Base-by-base conservation (phyloP, 1,140 invertebrate genomes). In the Papilio xuthus region DNA sequence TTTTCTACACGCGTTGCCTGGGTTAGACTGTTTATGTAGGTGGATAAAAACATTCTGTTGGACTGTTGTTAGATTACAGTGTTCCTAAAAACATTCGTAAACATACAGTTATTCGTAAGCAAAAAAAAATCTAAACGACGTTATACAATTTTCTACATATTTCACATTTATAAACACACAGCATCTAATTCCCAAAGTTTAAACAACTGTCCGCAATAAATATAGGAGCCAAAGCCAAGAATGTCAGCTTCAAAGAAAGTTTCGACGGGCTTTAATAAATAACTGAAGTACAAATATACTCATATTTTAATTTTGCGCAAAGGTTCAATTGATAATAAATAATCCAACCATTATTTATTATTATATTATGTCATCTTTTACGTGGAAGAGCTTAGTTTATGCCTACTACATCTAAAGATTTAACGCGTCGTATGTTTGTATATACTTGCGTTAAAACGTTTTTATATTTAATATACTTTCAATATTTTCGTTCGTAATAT, bases 401-500 rank as follows among this genome's bases (percentile, higher is more conserved):
- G 26, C 26, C 60, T 28, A 67, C 26, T 26, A 67, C 60, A 67
- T 67, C 23, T 67, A 28, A 67, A 18, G 23, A 67, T 67, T 28
- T 67, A 23, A 26, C 56, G 20, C 9, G 56, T 26, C 28, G 10
- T 63, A 23, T n/a, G 60, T 67, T 67, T 67, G 60, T 32, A 67
- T 15, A 50, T 18, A 15, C 60, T 28, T 28, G 12, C 13, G 23
- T 15, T n/a, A 67, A 28, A 67, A 67, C 12, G 60, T 67, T 4
- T 67, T 23, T 26, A 13, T 12, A 67, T 28, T 23, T 60, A 10
- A 23, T 56, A 26, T 32, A 28, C 23, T 28, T 67, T 67, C 60
- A 67, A 67, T 67, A 67, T 67, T 67, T 67, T 28, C 60, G 26
- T 41, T 70, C 12, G 18, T 56, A 56, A 75, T 75, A 75, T 53